Evolutionary conservation across 2,113 vertebrate genomes (phyloP).

Genomic region (Erpornis zantholeuca): DNA sequence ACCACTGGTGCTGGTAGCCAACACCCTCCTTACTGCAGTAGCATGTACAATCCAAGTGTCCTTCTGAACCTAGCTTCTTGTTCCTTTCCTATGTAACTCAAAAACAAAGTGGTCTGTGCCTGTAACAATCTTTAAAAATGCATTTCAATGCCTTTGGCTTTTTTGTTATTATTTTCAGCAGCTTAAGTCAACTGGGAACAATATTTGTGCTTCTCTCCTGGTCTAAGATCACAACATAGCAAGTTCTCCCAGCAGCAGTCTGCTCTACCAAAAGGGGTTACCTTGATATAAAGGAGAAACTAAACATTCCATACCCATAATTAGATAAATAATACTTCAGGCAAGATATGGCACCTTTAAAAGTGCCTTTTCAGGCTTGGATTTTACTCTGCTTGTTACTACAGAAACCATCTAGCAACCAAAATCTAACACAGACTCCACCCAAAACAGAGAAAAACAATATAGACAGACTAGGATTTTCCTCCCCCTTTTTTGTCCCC

Average conservation of each 20-base stretch:
- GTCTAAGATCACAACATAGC: conserved; percentile 11
- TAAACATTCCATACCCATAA: conserved; percentile 48
- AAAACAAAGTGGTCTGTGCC: conserved; percentile 34
- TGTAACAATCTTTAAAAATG: conserved; percentile 53
- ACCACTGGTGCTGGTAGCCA: background rate
- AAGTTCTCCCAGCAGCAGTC: conserved; percentile 7
- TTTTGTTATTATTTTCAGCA: conserved; percentile 34
- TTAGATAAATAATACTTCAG: conserved; percentile 66
- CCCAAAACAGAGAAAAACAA: conserved; percentile 77
- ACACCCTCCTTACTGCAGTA: background rate
- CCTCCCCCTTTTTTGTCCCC: rapidly evolving
- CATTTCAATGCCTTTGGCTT: conserved; percentile 52
- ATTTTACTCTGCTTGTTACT: conserved; percentile 72
- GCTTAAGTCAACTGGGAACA: conserved; percentile 52
- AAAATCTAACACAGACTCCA: conserved; percentile 73
- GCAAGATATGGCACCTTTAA: conserved; percentile 75
- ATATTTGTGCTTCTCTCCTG: conserved; percentile 30
- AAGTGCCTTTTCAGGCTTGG: conserved; percentile 71
- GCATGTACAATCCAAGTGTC: background rate
- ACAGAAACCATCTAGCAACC: conserved; percentile 77
- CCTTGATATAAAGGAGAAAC: conserved; percentile 25
- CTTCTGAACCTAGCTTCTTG: background rate
- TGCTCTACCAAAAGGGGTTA: conserved; percentile 4
- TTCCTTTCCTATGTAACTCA: background rate
- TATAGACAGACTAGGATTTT: conserved; percentile 46